Evolutionary conservation across 2,797 vertebrate genomes (phyloP).

Genomic region (Acipenser transmontanus): DNA sequence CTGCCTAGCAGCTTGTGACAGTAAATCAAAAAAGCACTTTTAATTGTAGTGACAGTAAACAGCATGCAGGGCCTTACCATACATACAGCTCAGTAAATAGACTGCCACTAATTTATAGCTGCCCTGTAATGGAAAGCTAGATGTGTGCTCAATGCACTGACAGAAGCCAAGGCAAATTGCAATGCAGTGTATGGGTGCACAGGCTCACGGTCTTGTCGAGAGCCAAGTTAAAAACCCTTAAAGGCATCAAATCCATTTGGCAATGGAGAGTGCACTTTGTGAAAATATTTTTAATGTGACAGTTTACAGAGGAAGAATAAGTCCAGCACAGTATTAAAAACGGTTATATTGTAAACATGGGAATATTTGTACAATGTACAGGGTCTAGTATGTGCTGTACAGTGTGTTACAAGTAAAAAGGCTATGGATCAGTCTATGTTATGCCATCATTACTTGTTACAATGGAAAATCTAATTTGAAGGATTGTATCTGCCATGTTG

Average conservation of each 20-base stretch:
- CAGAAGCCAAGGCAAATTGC: neutral
- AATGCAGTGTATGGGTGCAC: neutral
- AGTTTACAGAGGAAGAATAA: neutral
- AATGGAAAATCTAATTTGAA: too few relatives aligned
- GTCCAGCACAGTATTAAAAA: neutral
- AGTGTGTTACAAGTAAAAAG: too few relatives aligned
- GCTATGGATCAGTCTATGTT: too few relatives aligned
- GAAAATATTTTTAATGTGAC: neutral
- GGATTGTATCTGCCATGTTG: too few relatives aligned
- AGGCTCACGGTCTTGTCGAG: too few relatives aligned
- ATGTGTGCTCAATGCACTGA: neutral
- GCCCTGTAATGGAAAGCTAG: neutral
- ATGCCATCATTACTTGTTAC: too few relatives aligned
- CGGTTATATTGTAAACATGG: neutral
- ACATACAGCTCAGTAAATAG: neutral
- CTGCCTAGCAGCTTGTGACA: neutral
- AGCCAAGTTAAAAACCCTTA: neutral
- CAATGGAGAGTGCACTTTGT: neutral
- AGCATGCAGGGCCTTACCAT: neutral
- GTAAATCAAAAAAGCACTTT: neutral
- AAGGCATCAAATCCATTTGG: constrained; percentile 1
- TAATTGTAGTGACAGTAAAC: neutral
- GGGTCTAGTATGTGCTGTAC: too few relatives aligned
- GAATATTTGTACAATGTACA: too few relatives aligned
- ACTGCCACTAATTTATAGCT: constrained; percentile 1